These are phyloP conservation scores for Nipponia nippon DNA, from an alignment of 2,113 vertebrate genomes.

Conservation along the genomic window DNA sequence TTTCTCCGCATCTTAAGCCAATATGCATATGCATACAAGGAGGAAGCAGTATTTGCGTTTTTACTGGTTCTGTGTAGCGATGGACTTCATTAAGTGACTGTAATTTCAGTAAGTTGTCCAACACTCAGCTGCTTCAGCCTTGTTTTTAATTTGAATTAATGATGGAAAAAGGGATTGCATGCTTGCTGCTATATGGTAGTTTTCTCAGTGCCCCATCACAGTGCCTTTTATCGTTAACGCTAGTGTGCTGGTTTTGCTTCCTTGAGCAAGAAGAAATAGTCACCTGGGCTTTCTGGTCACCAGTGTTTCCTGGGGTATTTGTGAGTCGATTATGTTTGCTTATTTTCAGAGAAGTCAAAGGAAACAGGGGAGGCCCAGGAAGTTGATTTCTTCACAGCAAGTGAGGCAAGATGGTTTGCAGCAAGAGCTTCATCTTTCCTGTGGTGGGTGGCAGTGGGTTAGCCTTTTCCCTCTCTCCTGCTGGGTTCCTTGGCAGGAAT, in stretches of 20 bases:
- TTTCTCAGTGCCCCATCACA: not conserved
- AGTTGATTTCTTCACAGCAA: not conserved
- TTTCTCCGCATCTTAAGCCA: not conserved
- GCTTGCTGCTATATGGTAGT: not conserved
- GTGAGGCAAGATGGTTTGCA: not conserved
- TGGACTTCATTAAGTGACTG: not conserved
- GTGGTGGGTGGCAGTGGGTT: not conserved
- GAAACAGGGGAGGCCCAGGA: not conserved
- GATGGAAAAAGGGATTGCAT: not conserved
- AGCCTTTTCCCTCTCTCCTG: not conserved
- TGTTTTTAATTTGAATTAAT: not conserved
- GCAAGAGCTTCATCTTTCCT: not conserved
- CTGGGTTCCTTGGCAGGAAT: not conserved
- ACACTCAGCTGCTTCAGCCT: not conserved
- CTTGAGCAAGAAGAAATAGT: not conserved
- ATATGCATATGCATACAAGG: not conserved
- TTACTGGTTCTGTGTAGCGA: not conserved
- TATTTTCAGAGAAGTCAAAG: not conserved
- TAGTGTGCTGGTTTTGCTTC: not conserved
- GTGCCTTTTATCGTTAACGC: fast-evolving
- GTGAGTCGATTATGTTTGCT: not conserved
- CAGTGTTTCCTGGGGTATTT: not conserved
- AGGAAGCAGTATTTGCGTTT: not conserved
- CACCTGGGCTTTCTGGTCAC: not conserved
- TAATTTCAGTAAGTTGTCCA: not conserved